Evolutionary conservation across 2,888 invertebrate species (phyloP).

Genomic region (Calephelis perditalis): DNA sequence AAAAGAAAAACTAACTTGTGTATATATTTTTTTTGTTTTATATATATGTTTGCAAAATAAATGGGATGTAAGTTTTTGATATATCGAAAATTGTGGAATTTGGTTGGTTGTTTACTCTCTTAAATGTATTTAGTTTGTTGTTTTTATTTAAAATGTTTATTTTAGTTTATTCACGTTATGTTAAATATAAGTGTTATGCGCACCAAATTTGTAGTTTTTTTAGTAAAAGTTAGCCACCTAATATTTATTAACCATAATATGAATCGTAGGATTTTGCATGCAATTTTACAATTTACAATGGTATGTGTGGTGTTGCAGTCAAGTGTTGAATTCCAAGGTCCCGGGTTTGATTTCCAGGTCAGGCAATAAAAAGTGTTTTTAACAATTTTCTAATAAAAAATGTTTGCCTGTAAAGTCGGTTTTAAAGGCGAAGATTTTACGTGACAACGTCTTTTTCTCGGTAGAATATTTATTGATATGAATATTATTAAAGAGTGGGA

Average conservation of each 20-base stretch:
- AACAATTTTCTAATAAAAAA: no score
- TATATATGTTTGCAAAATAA: not conserved
- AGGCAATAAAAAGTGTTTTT: no score
- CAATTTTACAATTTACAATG: no score
- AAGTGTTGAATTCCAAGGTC: no score
- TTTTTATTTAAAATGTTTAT: slow-evolving; percentile 77
- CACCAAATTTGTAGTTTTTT: slow-evolving; percentile 38
- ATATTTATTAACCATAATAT: not conserved
- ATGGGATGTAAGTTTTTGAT: not conserved
- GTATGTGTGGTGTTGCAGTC: no score
- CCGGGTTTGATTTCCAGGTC: no score
- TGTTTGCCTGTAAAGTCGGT: no score
- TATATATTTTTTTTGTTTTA: not conserved
- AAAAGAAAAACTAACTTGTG: not conserved
- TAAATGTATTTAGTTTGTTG: slow-evolving; percentile 62
- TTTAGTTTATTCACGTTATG: slow-evolving; percentile 72
- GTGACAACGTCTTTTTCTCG: no score
- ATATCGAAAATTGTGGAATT: slow-evolving; percentile 3
- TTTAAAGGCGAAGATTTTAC: no score
- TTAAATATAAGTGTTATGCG: slow-evolving; percentile 76
- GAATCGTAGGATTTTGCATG: no score
- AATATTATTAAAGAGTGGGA: no score
- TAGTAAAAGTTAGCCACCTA: not conserved
- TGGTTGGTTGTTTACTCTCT: slow-evolving; percentile 36
- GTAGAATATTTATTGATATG: no score